Percentiles rank a stretch among this genome's conserved stretches.
Evolutionary conservation across 2,113 vertebrate species (phyloP).

Genomic region (Oenanthe oenanthe): DNA sequence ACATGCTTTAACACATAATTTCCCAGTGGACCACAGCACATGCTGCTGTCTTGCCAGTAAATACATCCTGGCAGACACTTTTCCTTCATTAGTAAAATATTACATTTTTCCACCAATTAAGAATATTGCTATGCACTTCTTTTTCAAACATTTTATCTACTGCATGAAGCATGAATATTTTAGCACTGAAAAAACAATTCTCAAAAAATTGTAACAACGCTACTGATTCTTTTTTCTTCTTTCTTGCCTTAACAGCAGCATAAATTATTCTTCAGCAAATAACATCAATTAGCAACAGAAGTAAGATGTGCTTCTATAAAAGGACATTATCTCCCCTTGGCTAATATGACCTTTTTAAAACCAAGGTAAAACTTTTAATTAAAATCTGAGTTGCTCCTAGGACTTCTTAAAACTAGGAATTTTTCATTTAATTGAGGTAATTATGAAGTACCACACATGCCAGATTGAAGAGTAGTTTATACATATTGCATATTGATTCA

Average conservation of each 20-base stretch:
- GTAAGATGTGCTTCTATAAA: conserved; percentile 56
- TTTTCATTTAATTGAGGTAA: conserved; percentile 40
- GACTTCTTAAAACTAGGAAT: conserved; percentile 37
- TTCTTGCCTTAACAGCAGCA: not conserved
- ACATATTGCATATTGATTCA: conserved; percentile 2
- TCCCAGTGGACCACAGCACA: not conserved
- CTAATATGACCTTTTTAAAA: conserved; percentile 74
- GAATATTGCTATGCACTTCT: not conserved
- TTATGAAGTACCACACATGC: conserved; percentile 27
- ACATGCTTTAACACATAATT: not conserved
- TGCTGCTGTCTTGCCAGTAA: conserved; percentile 15
- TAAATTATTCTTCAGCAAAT: conserved; percentile 74
- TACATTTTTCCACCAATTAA: conserved; percentile 26
- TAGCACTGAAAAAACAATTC: not conserved
- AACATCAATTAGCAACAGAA: conserved; percentile 75
- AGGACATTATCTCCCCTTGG: conserved; percentile 69
- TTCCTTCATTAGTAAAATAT: conserved; percentile 24
- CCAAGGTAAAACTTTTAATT: conserved; percentile 72
- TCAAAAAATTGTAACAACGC: not conserved
- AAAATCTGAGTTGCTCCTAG: conserved; percentile 63
- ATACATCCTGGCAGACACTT: conserved; percentile 25
- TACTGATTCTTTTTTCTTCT: not conserved
- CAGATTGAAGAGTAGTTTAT: not conserved
- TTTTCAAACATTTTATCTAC: not conserved
- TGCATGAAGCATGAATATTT: not conserved